phyloP scores from a whole-genome alignment of 2,888 invertebrate genomes.

The Chironomus tentans region DNA sequence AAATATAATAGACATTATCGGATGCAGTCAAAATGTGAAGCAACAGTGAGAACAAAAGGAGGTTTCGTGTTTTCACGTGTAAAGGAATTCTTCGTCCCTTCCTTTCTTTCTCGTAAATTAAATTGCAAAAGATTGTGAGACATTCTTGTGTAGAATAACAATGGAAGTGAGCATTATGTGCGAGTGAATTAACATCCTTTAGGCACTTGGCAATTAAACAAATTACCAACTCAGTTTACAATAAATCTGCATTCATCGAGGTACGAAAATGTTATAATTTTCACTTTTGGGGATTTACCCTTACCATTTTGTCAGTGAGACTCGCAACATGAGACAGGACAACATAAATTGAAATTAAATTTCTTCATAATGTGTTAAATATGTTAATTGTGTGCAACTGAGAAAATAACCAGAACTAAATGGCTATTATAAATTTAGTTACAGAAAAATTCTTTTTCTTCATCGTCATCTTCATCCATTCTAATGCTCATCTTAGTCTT shows the following conservation, averaged over 20 bases:
- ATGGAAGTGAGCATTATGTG: not conserved
- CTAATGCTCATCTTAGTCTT: not conserved
- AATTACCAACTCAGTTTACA: slow-evolving; percentile 5
- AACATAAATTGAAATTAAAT: slow-evolving; percentile 20
- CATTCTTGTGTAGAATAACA: not conserved
- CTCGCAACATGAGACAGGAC: not conserved
- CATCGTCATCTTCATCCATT: no score
- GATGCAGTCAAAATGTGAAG: not conserved
- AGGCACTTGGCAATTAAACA: slow-evolving; percentile 14
- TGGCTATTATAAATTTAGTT: slow-evolving; percentile 12
- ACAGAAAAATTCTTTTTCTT: not conserved
- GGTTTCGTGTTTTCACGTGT: not conserved
- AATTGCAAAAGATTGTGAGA: not conserved
- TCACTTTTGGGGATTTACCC: not conserved
- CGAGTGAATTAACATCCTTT: not conserved
- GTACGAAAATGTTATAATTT: not conserved
- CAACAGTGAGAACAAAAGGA: not conserved
- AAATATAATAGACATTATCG: not conserved
- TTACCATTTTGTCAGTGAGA: not conserved
- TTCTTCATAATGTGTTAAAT: slow-evolving; percentile 23
- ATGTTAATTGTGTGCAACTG: slow-evolving; percentile 17
- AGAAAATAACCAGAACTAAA: slow-evolving; percentile 9
- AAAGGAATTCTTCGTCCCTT: not conserved
- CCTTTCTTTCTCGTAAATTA: not conserved
- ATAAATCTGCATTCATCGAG: not conserved